Percentiles rank a stretch among this genome's conserved stretches.
phyloP scores from a whole-genome alignment of 2,888 invertebrate species.

The Drosophila dives region DNA sequence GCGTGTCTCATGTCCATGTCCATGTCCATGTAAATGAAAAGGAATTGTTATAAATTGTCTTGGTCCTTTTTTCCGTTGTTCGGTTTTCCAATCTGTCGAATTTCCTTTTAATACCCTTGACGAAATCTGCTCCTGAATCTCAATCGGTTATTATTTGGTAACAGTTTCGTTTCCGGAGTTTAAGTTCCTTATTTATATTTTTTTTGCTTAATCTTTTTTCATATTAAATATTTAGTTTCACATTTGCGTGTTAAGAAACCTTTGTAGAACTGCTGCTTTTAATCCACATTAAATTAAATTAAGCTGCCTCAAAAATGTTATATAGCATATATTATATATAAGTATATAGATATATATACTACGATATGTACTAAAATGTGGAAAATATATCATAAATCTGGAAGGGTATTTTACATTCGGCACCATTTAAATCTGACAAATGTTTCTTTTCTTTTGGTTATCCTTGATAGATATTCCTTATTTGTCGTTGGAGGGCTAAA shows the following conservation, averaged over 20 bases:
- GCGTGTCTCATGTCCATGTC: constrained; percentile 17
- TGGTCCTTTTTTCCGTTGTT: constrained; percentile 45
- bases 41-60: constrained; percentile 75
- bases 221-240: not conserved
- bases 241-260: not conserved
- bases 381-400: not conserved
- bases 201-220: not conserved
- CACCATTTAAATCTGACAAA: not conserved
- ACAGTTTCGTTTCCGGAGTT: not conserved
- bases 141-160: not conserved
- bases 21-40: constrained; percentile 61
- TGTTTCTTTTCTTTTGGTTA: not conserved
- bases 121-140: not conserved
- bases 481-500: constrained; percentile 41
- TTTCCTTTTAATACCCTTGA: constrained; percentile 11
- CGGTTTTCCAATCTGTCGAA: constrained; percentile 4
- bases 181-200: not conserved
- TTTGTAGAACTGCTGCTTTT: not conserved
- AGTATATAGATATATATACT: not conserved
- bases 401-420: constrained; percentile 3
- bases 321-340: not conserved
- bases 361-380: not conserved
- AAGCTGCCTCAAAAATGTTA: not conserved
- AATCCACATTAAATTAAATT: not conserved
- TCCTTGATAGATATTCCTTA: constrained; percentile 46